Conservation (phyloP, 2,888 invertebrate species). For the Cheilosia urbana region DNA sequence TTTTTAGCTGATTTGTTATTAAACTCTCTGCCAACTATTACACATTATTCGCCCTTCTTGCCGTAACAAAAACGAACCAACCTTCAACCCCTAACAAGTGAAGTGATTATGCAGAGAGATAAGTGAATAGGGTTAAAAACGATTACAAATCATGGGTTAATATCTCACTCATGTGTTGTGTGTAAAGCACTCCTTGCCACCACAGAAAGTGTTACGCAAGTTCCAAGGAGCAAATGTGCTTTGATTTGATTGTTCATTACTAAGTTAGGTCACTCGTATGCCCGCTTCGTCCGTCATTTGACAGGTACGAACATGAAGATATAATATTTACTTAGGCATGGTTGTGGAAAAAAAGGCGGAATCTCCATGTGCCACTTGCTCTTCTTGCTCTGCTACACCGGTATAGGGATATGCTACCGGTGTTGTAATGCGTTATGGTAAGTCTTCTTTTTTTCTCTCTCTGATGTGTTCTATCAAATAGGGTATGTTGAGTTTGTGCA, state of each 20-base stretch:
- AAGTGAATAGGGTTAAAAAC: constrained; percentile 49
- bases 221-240: background rate
- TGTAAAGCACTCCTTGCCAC: background rate
- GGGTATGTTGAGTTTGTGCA: no score
- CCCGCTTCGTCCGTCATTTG: constrained; percentile 22
- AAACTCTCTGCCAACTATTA: constrained; percentile 1
- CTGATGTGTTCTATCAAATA: no score
- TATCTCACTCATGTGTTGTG: constrained; percentile 44
- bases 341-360: background rate
- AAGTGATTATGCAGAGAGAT: constrained; percentile 53
- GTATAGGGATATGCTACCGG: no score
- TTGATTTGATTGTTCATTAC: constrained; percentile 25
- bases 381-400: no score
- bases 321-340: constrained; percentile 24
- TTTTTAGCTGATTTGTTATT: background rate
- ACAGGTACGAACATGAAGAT: constrained; percentile 46
- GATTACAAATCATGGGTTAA: constrained; percentile 59
- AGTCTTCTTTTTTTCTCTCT: no score
- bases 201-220: background rate
- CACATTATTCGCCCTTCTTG: background rate
- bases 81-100: background rate
- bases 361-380: no score
- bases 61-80: background rate
- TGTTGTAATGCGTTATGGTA: no score
- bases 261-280: constrained; percentile 3